Evolutionary conservation across 2,113 vertebrate genomes (phyloP).

Genomic region (Etia nguti): DNA sequence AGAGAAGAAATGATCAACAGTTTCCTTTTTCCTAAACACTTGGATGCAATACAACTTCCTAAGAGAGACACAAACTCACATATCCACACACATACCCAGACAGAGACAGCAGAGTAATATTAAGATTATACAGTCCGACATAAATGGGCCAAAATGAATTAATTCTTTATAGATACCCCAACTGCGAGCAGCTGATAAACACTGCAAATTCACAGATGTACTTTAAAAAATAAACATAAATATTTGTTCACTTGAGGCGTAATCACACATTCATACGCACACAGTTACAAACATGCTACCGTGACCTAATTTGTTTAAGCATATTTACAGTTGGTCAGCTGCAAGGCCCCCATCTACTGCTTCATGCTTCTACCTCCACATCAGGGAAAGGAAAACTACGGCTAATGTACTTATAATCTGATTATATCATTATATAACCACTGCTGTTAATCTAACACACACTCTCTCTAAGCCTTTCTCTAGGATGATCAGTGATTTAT

Average conservation of each 20-base stretch:
- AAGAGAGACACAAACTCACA: not conserved
- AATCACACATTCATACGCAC: not conserved
- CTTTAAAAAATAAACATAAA: constrained; percentile 37
- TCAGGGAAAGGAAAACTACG: constrained; percentile 36
- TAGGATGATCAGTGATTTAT: constrained; percentile 58
- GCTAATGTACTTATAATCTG: constrained; percentile 48
- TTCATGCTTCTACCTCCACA: constrained; percentile 23
- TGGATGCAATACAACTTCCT: not conserved
- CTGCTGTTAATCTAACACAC: constrained; percentile 36
- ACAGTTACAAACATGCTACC: not conserved
- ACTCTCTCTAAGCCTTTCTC: constrained; percentile 3
- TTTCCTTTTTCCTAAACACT: not conserved
- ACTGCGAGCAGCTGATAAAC: constrained; percentile 49
- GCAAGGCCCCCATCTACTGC: constrained; percentile 8
- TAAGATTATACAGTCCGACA: not conserved
- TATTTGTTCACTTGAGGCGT: constrained; percentile 18
- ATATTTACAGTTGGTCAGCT: not conserved
- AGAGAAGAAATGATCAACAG: not conserved
- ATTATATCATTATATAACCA: constrained; percentile 44
- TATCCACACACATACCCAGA: not conserved
- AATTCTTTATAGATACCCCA: constrained; percentile 16
- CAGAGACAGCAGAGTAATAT: not conserved
- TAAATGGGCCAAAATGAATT: constrained; percentile 39
- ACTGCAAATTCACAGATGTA: constrained; percentile 32
- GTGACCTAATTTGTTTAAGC: constrained; percentile 25